Base-by-base conservation (phyloP, 2,888 invertebrate genomes). In the Oithona nana region DNA sequence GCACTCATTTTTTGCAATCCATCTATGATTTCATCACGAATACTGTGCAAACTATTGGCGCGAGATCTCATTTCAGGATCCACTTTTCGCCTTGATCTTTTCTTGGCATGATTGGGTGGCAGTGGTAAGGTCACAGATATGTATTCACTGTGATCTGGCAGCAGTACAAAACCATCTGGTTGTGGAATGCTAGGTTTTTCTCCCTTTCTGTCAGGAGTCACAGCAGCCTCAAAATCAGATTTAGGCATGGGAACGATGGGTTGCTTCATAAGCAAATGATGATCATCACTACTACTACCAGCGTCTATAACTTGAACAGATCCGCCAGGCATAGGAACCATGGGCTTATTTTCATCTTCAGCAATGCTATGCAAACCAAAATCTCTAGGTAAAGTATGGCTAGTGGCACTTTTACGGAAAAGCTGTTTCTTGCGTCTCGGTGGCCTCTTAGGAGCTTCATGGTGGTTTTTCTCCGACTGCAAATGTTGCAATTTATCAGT, bases 391-490 rank as follows among this genome's bases (percentile, higher is more conserved):
- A 16, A 24, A 24, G 13, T 54, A 1, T 8, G 16, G 8, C n/a
- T 11, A 28, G 56, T 56, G 6, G 29, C 26, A 30, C 16, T 24
- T 6, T 13, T 50, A 22, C 59, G 20, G 6, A 26, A 22, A n/a
- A 28, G 20, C 6, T 22, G n/a, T 28, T 50, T 29, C 24, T 49
- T 48, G 16, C 50, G 16, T 26, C 59, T 59, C 26, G 28, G 26
- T 1, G 59, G 59, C 16, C 59, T 16, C 24, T 13, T 28, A 48
- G 59, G 59, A 3, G 50, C 28, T 28, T 56, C 57, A 8, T 57
- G 28, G 28, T 22, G 22, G 4, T 16, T 11, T 30, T 57, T 29
- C 28, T 30, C 57, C 20, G 57, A 31, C 20, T 57, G 57, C 13
- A n/a, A 22, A 22, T 57, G 30, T 57, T 59, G 48, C 1, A 59